Evolutionary conservation across 2,797 vertebrate genomes (phyloP).

Genomic region (Ctenochaetus hawaiiensis): DNA sequence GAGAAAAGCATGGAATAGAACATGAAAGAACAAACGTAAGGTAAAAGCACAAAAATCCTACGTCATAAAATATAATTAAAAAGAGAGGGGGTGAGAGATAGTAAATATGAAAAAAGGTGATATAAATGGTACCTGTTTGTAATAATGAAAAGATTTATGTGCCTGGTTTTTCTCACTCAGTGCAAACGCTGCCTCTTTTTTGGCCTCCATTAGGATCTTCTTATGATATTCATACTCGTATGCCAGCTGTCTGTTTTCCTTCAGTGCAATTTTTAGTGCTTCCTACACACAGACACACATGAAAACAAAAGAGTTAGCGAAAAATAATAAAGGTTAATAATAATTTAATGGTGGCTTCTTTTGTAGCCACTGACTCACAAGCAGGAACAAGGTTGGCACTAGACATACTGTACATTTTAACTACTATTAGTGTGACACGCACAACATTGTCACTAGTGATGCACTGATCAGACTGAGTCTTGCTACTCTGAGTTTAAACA

Average conservation of each 20-base stretch:
- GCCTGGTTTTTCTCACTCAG: slow-evolving; percentile 74
- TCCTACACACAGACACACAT: slow-evolving; percentile 72
- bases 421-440: background rate
- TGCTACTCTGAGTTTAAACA: background rate
- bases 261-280: slow-evolving; percentile 70
- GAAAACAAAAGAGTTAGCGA: slow-evolving; percentile 17
- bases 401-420: background rate
- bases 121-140: slow-evolving; percentile 83
- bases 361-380: slow-evolving; percentile 1
- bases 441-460: background rate
- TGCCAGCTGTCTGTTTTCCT: slow-evolving; percentile 85
- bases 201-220: slow-evolving; percentile 76
- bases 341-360: background rate
- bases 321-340: slow-evolving; percentile 4
- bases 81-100: slow-evolving; percentile 9
- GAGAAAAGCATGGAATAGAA: slow-evolving; percentile 12
- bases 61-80: slow-evolving; percentile 37
- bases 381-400: background rate
- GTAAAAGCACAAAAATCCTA: slow-evolving; percentile 19
- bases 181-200: slow-evolving; percentile 70
- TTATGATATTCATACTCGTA: slow-evolving; percentile 80
- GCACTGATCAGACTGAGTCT: background rate
- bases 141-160: slow-evolving; percentile 74
- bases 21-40: slow-evolving; percentile 6
- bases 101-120: slow-evolving; percentile 44